phyloP scores from a whole-genome alignment of 2,888 invertebrate species.

The Heliothis peltigera region DNA sequence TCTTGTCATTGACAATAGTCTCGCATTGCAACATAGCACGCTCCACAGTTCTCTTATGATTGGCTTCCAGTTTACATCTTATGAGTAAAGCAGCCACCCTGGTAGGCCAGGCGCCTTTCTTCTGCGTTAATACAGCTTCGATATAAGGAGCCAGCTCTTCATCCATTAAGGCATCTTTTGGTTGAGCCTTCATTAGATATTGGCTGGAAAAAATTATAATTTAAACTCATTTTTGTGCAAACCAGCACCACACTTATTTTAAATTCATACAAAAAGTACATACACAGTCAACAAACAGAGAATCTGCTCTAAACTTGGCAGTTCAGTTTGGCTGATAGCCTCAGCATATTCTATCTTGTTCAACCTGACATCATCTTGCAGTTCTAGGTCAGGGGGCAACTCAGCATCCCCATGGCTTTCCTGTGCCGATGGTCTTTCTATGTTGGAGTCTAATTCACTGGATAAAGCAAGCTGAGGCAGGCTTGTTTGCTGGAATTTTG shows the following conservation, averaged over 20 bases:
- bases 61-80: slow-evolving; percentile 94
- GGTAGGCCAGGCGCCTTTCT: slow-evolving; percentile 93
- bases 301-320: slow-evolving; percentile 94
- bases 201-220: slow-evolving; percentile 85
- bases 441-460: slow-evolving; percentile 86
- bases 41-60: slow-evolving; percentile 95
- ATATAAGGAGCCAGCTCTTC: slow-evolving; percentile 96
- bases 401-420: slow-evolving; percentile 85
- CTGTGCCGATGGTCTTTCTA: slow-evolving; percentile 82
- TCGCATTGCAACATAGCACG: slow-evolving; percentile 96
- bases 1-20: slow-evolving; percentile 91
- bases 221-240: background rate
- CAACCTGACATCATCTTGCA: slow-evolving; percentile 96
- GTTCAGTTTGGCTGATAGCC: slow-evolving; percentile 82
- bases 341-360: slow-evolving; percentile 94
- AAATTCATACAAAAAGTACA: too few species aligned
- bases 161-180: slow-evolving; percentile 93
- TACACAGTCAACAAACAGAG: slow-evolving; percentile 94
- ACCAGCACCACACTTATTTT: too few species aligned
- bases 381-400: slow-evolving; percentile 91
- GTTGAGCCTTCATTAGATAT: slow-evolving; percentile 93
- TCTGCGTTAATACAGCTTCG: slow-evolving; percentile 90
- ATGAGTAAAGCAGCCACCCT: slow-evolving; percentile 93
- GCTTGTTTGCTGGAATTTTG: slow-evolving; percentile 95
- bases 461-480: slow-evolving; percentile 95